Evolutionary conservation across 2,797 vertebrate genomes (phyloP).

Genomic region (Halcyon chelicuti): DNA sequence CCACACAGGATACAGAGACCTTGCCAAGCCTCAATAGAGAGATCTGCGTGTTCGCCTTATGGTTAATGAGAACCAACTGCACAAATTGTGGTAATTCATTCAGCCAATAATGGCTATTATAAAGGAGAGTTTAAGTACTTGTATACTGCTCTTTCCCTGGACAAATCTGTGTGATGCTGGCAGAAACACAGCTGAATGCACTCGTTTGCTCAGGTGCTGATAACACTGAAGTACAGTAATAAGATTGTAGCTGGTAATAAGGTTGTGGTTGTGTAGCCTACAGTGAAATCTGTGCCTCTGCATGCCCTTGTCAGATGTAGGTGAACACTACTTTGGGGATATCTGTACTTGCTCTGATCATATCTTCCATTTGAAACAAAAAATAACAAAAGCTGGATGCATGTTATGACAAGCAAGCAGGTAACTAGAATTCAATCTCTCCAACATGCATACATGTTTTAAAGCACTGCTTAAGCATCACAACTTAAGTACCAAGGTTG

Average conservation of each 20-base stretch:
- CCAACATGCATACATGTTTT: neutral
- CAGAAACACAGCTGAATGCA: neutral
- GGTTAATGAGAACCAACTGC: neutral
- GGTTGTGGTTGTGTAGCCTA: neutral
- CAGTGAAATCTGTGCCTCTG: neutral
- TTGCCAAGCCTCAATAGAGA: neutral
- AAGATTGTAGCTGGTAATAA: neutral
- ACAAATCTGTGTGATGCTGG: accelerated
- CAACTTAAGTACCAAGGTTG: neutral
- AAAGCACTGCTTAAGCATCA: neutral
- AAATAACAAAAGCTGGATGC: neutral
- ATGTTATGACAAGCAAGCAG: neutral
- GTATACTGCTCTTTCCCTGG: neutral
- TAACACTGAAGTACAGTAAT: accelerated
- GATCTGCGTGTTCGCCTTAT: neutral
- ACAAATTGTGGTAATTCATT: neutral
- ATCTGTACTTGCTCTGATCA: neutral
- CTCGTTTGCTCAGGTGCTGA: neutral
- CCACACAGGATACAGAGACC: neutral
- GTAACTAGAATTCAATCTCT: neutral
- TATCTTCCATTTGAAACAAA: neutral
- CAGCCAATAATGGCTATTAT: neutral
- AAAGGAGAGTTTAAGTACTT: neutral
- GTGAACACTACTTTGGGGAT: neutral
- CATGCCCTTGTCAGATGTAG: neutral